Evolutionary conservation across 2,113 vertebrate species (phyloP), one percentile per base, ranked within the genome.

Genomic region (Gadus chalcogrammus): DNA sequence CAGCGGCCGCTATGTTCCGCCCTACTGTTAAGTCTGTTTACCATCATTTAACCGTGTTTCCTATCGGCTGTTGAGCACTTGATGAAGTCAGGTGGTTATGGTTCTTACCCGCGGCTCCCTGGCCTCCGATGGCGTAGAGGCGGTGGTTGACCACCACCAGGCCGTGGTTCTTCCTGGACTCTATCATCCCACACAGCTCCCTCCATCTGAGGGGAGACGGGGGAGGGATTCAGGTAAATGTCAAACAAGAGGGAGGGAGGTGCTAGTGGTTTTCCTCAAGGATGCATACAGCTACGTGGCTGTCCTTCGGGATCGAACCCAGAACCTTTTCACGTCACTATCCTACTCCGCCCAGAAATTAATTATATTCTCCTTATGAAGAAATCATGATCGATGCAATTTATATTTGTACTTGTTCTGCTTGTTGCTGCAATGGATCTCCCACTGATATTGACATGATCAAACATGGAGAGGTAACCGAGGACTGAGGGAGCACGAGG

Each of bases 111-210:
- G 95, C 82, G 62, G 93, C 91, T 64, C 97, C 97, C 86, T 98
- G 96, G 63, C 97, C 97, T 75, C 96, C 96, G 62, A 99, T 93
- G 82, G 96, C 96, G 84, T 98, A 99, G 90, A 99, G 98, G 89
- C 94, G 95, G 80, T 94, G 94, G 91, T 97, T 97, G 72, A 97
- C 96, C 76, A 96, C 96, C 58, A 94, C 97, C 64, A 99, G 87
- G 0, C 96, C 96, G 3, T 97, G 97, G 83, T 99, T 99, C 90
- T 99, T 99, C 82, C 97, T 95, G 74, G 93, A 90, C 79, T 98
- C 97, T 83, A 93, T 94, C 97, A 98, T 99, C 64, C 93, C 95
- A 88, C 95, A 95, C 60, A 98, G 87, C 81, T 96, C 95, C 76
- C 94, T 95, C 96, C 97, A 99, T 80, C 97, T 99, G 84, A 75